phyloP scores from a whole-genome alignment of 1,140 invertebrate species.

The Heliconius hewitsoni region DNA sequence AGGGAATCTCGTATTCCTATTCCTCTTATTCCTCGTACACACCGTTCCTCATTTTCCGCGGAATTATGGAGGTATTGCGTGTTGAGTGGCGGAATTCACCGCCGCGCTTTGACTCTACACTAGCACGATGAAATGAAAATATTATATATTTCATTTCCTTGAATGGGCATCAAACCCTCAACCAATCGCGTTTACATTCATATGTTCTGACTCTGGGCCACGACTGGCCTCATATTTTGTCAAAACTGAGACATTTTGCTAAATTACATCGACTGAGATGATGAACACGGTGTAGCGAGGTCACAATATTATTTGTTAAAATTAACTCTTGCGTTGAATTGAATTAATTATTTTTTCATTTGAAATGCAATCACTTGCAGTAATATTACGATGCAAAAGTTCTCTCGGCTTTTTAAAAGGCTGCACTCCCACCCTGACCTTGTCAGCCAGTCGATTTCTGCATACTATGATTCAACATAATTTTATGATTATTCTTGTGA shows the following conservation, averaged over 20 bases:
- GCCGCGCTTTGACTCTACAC: too few species aligned
- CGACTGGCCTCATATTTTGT: too few species aligned
- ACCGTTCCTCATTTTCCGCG: too few species aligned
- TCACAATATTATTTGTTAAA: slow-evolving; percentile 12
- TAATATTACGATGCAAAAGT: slow-evolving; percentile 42
- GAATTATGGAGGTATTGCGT: too few species aligned
- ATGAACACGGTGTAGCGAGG: slow-evolving; percentile 16
- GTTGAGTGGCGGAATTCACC: too few species aligned
- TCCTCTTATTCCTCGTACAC: too few species aligned
- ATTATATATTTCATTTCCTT: too few species aligned
- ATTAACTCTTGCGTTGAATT: slow-evolving; percentile 15
- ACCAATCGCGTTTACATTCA: too few species aligned
- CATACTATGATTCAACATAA: slow-evolving; percentile 37
- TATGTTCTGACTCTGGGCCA: too few species aligned
- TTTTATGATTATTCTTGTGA: slow-evolving; percentile 32
- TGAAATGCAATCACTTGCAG: slow-evolving; percentile 36
- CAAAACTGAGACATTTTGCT: background rate
- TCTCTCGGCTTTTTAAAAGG: slow-evolving; percentile 40
- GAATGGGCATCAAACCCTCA: too few species aligned
- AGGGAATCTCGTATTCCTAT: too few species aligned
- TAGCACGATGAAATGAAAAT: too few species aligned
- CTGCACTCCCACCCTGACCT: slow-evolving; percentile 46
- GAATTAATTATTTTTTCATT: slow-evolving; percentile 22
- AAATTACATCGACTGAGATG: background rate
- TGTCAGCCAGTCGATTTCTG: slow-evolving; percentile 44